Percentiles rank a stretch among this genome's conserved stretches.
Evolutionary conservation across 2,888 invertebrate species (phyloP).

Genomic region (Heteromyza rotundicornis): DNA sequence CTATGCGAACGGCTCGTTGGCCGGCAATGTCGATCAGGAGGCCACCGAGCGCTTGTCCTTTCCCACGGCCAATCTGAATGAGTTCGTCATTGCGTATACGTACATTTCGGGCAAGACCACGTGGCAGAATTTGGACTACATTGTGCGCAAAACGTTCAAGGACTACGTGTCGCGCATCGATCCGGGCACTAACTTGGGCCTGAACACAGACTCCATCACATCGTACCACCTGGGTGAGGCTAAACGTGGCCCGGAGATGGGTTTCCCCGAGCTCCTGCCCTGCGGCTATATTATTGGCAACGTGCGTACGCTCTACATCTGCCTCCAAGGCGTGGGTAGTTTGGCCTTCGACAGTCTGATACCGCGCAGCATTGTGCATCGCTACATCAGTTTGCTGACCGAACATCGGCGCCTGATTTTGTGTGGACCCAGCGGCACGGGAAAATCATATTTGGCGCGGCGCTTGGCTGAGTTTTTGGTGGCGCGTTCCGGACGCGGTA

Average conservation of each 20-base stretch:
- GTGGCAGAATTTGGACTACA: constrained; percentile 93
- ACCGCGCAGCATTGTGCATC: constrained; percentile 94
- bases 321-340: constrained; percentile 84
- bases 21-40: constrained; percentile 63
- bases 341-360: constrained; percentile 95
- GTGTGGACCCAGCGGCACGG: constrained; percentile 96
- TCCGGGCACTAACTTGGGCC: constrained; percentile 86
- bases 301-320: constrained; percentile 85
- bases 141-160: constrained; percentile 90
- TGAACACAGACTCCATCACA: constrained; percentile 85
- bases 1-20: constrained; percentile 66
- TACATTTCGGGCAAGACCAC: constrained; percentile 91
- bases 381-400: constrained; percentile 85
- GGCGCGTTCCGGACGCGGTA: constrained; percentile 77
- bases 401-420: constrained; percentile 94
- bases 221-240: constrained; percentile 94
- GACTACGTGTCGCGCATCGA: constrained; percentile 93
- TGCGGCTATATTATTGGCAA: constrained; percentile 93
- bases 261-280: constrained; percentile 88
- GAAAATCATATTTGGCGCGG: constrained; percentile 94
- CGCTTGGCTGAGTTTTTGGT: constrained; percentile 94
- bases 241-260: constrained; percentile 78
- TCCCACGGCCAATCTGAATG: constrained; percentile 69
- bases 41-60: constrained; percentile 62
- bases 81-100: constrained; percentile 85